Evolutionary conservation across 2,888 invertebrate genomes (phyloP), one percentile per base, ranked within the genome.

Genomic region (Euzophera pinguis): DNA sequence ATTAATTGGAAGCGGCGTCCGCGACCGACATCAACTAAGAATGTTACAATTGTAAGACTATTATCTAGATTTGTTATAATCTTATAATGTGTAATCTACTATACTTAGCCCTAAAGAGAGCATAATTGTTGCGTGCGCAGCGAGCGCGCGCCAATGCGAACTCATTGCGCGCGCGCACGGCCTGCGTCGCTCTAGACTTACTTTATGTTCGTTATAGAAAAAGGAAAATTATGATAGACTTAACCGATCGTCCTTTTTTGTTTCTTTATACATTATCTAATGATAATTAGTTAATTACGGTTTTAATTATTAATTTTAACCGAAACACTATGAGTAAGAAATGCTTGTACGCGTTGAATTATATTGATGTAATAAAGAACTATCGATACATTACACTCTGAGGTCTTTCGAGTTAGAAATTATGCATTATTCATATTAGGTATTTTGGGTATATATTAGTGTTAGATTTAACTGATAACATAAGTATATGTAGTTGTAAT

Each of bases 281-380:
- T 87, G 87, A 90, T 91, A 90, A 90, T 91, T 91, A 91, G 91
- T 91, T 91, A 90, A 91, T 91, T 91, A 91, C 91, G 91, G 91
- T 91, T 90, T 78, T 84, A 90, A 90, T 85, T 82, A 88, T 83
- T 90, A 88, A 87, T 86, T 84, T 81, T 87, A 89, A 88, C 78
- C 73, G 80, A 81, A 85, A 71, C 84, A 85, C 82, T 86, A 83
- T 45, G 85, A 83, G 73, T 87, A 86, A 87, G 86, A 83, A 82
- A 87, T 81, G 84, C 86, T 87, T 88, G 85, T 87, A 87, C 73
- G 87, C 84, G 84, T 75, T 71, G 71, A 75, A 78, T 71, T 80
- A 45, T 77, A 81, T 87, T 79, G 78, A 87, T 88, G 86, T 90
- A 83, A 84, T 75, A 71, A 81, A 79, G 85, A 88, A 88, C 89